phyloP scores from a whole-genome alignment of 2,888 invertebrate genomes.

The Pristionchus maxplancki region DNA sequence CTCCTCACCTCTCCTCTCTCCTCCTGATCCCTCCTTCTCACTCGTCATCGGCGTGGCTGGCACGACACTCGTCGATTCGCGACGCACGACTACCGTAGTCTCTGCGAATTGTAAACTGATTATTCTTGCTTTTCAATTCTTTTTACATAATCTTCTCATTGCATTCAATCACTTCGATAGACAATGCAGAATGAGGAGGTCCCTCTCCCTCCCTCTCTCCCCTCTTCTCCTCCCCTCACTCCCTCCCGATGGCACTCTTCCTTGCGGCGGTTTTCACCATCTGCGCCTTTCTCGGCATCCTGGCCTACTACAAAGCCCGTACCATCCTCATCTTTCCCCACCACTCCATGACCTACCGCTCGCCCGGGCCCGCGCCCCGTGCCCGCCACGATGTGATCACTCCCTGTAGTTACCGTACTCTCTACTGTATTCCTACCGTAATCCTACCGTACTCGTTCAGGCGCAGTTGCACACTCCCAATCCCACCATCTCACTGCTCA shows the following conservation, averaged over 20 bases:
- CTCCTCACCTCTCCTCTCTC: neutral
- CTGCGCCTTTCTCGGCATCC: neutral
- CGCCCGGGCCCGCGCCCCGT: neutral
- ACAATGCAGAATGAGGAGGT: neutral
- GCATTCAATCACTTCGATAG: neutral
- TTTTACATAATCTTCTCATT: neutral
- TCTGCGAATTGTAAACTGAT: conserved; percentile 17
- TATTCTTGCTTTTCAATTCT: neutral
- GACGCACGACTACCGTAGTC: conserved; percentile 5
- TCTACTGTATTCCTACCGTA: neutral
- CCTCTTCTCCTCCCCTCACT: neutral
- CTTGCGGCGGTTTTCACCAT: neutral
- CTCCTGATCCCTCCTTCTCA: neutral
- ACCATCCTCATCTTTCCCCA: neutral
- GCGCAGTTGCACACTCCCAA: conserved; percentile 6
- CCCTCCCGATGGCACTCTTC: neutral
- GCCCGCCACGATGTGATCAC: neutral
- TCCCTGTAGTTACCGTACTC: neutral
- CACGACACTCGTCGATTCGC: conserved; percentile 26
- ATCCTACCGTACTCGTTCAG: conserved; percentile 10
- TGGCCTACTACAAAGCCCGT: conserved; percentile 35
- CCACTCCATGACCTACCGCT: neutral
- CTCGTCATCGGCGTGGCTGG: neutral
- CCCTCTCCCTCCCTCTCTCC: neutral
- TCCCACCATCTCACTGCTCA: conserved; percentile 16